Conservation (phyloP, 2,888 invertebrate genomes). For the Noctua fimbriata region DNA sequence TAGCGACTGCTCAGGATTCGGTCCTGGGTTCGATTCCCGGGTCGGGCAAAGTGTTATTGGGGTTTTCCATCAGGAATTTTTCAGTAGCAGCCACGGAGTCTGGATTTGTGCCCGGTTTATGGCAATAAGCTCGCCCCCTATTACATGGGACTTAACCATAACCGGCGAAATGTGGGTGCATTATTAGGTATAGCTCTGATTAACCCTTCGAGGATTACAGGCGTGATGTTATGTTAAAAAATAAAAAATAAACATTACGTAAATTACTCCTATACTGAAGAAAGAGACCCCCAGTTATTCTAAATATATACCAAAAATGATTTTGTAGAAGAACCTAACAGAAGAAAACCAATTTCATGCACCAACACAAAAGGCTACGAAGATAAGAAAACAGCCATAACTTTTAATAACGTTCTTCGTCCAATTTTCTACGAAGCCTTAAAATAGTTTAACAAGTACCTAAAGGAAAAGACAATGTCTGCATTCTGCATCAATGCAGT, state of each 20-base stretch:
- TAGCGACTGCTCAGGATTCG: too few relatives aligned
- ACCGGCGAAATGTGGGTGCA: too few relatives aligned
- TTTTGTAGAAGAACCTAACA: slow-evolving; percentile 6
- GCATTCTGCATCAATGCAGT: slow-evolving; percentile 47
- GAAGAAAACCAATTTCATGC: slow-evolving; percentile 40
- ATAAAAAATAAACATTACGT: not conserved
- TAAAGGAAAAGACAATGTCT: slow-evolving; percentile 27
- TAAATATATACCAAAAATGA: slow-evolving; percentile 2
- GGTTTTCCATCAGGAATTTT: too few relatives aligned
- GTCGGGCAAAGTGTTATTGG: too few relatives aligned
- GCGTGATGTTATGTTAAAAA: not conserved
- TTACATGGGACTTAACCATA: too few relatives aligned
- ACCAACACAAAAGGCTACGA: slow-evolving; percentile 18
- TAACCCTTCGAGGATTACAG: too few relatives aligned
- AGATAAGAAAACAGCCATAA: slow-evolving; percentile 42
- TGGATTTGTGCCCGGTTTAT: too few relatives aligned
- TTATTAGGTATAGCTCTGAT: too few relatives aligned
- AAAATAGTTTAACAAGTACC: slow-evolving; percentile 32
- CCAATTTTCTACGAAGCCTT: slow-evolving; percentile 52
- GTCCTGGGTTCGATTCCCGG: too few relatives aligned
- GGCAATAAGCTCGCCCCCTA: too few relatives aligned
- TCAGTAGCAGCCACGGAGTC: too few relatives aligned
- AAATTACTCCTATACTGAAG: not conserved
- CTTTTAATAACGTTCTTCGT: slow-evolving; percentile 46
- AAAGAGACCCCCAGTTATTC: not conserved